Base-by-base conservation (phyloP, 2,797 vertebrate genomes). In the Lepus townsendii region DNA sequence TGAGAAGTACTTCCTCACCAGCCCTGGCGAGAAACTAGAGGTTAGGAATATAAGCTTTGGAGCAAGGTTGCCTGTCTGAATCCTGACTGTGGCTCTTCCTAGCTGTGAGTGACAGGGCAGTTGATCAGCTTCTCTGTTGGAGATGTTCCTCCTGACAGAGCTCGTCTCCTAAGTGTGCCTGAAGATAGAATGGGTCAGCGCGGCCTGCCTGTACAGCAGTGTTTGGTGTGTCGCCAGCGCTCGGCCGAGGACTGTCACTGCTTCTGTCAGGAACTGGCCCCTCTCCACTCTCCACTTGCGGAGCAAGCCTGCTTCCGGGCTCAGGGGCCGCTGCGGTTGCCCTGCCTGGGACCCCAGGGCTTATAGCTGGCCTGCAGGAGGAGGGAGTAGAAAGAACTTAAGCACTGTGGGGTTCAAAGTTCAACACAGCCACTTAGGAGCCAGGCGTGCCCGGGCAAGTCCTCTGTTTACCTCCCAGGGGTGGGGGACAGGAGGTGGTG, bases 101-200 rank as follows among this genome's bases (percentile, higher is more conserved):
- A 72, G 79, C 54, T 68, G 17, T 82, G 90, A 75, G 52, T 42
- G 32, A 47, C 19, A 87, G 78, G 42, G 24, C 88, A 68, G 63
- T 75, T 26, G 60, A 38, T 54, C 35, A 20, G 17, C 52, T 32
- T 79, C 78, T 82, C 69, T 66, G 14, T 42, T 65, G 90, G 95
- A 73, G 65, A 68, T 47, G 27, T 32, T 65, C 16, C 6, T 71
- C 30, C 54, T 52, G 86, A 65, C 26, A 84, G 60, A 68, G 84
- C 12, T n/a, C 38, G 38, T 60, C 62, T 83, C 27, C 62, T 76
- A 96, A 54, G 63, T 71, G 38, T 88, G 38, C 84, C 71, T 47
- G 32, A 72, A 93, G 54, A 94, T 57, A 35, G 89, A 96, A 57
- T 27, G 66, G 92, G 35, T 72, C 7, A 27, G 27, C 22, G 83